Base-by-base conservation (phyloP, 1,140 invertebrate species). In the Colletes latitarsis region DNA sequence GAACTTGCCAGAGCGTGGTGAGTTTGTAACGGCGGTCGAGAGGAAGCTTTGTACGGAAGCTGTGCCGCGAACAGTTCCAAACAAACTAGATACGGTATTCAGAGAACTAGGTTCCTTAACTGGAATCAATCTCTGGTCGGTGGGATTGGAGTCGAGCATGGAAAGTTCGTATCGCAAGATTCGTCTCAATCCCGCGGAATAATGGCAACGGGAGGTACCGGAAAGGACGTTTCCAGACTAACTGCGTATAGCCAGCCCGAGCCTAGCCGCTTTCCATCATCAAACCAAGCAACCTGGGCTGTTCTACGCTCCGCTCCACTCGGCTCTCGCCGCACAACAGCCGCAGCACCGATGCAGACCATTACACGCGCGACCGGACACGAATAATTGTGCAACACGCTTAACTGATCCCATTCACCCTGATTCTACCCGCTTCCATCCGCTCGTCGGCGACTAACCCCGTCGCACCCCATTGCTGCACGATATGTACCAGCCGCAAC, bases 371-470 rank as follows among this genome's bases (percentile, higher is more conserved):
- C 92, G 92, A 93, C 92, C 90, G 92, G 90, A 92, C 92, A 92
- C 92, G 93, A 93, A 93, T 93, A 93, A 93, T 93, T 93, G 92
- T 89, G 89, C 91, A 92, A 92, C 92, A 93, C 92, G 93, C 92
- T 93, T 93, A 93, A 93, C 91, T 93, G 93, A 92, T 93, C 90
- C 90, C 91, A 93, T 93, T 93, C 91, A 93, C 79, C 85, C 87
- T 88, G 91, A 91, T 91, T 92, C 90, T 89, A 89, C 86, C 89
- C 91, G 91, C 88, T 92, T 91, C 89, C 90, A 89, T 93, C 92
- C 90, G 88, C 88, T 90, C 90, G 89, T 88, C 91, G 87, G 86
- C 91, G 91, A 89, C 82, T 82, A 76, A 84, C 83, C 81, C 83
- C 88, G 73, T 77, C 83, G 76, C 86, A 81, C 77, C 76, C 84